Evolutionary conservation across 2,888 invertebrate species (phyloP), one percentile per base, ranked within the genome.

Genomic region (Cephus sareptanus): DNA sequence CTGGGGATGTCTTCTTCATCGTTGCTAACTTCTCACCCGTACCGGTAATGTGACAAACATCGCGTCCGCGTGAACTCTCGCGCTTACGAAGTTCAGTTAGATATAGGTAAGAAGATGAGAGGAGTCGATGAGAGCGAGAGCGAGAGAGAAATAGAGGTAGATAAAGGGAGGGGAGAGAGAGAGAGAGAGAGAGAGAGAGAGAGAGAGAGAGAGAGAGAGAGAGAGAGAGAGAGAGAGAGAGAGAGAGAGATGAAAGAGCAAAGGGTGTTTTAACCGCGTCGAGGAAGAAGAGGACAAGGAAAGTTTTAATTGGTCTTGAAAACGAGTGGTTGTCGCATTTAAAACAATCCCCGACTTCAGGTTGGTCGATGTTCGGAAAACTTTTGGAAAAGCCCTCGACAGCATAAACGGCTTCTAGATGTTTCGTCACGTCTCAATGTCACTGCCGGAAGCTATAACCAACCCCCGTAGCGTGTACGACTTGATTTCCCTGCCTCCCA

Each of bases 291-390:
- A 76, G 73, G 75, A 56, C 69, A 79, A 73, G 71, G 73, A 87
- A 88, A 89, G 86, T 89, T 88, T 88, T 89, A 89, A 89, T 89
- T 89, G 87, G 87, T 88, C 87, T 88, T 88, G 87, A 88, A 87
- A 88, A 88, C 83, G 86, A 85, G 87, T 85, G 82, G 84, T 85
- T 85, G 85, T 86, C 87, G 86, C 87, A 87, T 89, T 89, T 88
- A 88, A 89, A 89, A 88, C 87, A 87, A 88, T 89, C 87, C 83
- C 76, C 84, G 81, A 83, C 80, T 75, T 77, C 74, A 82, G 82
- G 82, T 81, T 79, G 79, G 83, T 83, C 78, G 79, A 81, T 85
- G 79, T 70, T 75, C 80, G 78, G 76, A 79, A 76, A 68, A 69
- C 75, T 79, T 56, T 75, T 80, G 75, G 75, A 34, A 12, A 34